These are phyloP conservation scores for Plebejus melissa DNA, from an alignment of 2,888 invertebrate species.

Conservation along the genomic window DNA sequence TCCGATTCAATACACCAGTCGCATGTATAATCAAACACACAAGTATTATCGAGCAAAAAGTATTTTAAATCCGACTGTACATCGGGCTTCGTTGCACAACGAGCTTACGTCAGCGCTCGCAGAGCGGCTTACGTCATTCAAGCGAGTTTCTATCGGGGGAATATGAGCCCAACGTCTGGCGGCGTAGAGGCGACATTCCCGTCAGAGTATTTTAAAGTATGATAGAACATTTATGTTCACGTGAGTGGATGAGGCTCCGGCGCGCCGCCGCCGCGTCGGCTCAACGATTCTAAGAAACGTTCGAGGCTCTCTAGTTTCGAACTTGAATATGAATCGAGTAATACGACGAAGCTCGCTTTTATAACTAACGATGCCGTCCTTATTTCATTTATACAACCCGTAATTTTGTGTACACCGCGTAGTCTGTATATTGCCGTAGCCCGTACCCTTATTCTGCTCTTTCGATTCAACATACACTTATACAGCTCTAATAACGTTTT, in stretches of 20 bases:
- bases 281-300: constrained; percentile 75
- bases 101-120: constrained; percentile 77
- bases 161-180: constrained; percentile 55
- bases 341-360: constrained; percentile 51
- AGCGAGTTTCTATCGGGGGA: constrained; percentile 57
- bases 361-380: constrained; percentile 28
- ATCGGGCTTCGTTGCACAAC: constrained; percentile 77
- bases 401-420: background rate
- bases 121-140: constrained; percentile 75
- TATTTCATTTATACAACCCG: background rate
- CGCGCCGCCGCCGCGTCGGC: constrained; percentile 66
- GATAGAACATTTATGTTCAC: constrained; percentile 77
- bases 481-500: no score
- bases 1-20: background rate
- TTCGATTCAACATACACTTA: no score
- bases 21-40: constrained; percentile 10
- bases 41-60: background rate
- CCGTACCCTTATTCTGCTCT: no score
- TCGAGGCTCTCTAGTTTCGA: constrained; percentile 73
- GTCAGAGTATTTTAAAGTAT: constrained; percentile 50
- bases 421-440: no score
- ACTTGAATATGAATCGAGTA: constrained; percentile 71
- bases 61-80: constrained; percentile 45
- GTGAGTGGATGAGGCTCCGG: constrained; percentile 77
- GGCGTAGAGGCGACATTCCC: constrained; percentile 52